Conservation (phyloP, 2,113 vertebrate species). For the Notothenia coriiceps region DNA sequence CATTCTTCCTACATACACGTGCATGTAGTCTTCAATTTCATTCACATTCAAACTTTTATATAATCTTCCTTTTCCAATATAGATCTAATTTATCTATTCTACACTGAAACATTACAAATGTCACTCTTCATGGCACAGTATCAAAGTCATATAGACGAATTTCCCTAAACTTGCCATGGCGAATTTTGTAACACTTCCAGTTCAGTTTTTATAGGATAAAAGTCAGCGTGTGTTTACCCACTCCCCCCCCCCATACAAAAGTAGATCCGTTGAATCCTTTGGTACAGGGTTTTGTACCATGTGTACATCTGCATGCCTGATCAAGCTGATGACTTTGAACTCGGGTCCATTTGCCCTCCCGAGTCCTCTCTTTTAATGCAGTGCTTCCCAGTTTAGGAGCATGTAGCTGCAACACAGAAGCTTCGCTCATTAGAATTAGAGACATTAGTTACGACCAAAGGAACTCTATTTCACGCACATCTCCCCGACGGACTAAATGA, state of each 20-base stretch:
- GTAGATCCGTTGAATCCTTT: conserved; percentile 35
- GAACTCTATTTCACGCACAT: conserved; percentile 83
- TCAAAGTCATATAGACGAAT: conserved; percentile 45
- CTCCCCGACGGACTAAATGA: conserved; percentile 79
- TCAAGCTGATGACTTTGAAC: conserved; percentile 68
- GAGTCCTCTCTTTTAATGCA: conserved; percentile 71
- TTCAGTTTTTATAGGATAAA: conserved; percentile 49
- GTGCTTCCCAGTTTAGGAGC: conserved; percentile 73
- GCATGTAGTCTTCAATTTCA: conserved; percentile 9
- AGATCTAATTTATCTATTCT: neutral
- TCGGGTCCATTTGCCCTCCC: conserved; percentile 73
- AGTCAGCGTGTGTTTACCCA: conserved; percentile 44
- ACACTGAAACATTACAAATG: conserved; percentile 33
- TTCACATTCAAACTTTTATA: conserved; percentile 12
- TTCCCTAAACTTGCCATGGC: conserved; percentile 26
- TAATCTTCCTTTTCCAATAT: conserved; percentile 1
- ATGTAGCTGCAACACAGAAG: conserved; percentile 61
- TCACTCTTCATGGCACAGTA: conserved; percentile 35
- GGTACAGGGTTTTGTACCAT: conserved; percentile 47
- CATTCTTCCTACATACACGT: neutral
- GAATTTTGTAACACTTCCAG: conserved; percentile 13
- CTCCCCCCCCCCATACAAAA: conserved; percentile 26
- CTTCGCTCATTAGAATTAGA: conserved; percentile 77
- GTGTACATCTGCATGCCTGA: conserved; percentile 44
- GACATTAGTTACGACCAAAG: conserved; percentile 82